Conservation (phyloP, 2,113 vertebrate species). For the Vulpes lagopus region DNA sequence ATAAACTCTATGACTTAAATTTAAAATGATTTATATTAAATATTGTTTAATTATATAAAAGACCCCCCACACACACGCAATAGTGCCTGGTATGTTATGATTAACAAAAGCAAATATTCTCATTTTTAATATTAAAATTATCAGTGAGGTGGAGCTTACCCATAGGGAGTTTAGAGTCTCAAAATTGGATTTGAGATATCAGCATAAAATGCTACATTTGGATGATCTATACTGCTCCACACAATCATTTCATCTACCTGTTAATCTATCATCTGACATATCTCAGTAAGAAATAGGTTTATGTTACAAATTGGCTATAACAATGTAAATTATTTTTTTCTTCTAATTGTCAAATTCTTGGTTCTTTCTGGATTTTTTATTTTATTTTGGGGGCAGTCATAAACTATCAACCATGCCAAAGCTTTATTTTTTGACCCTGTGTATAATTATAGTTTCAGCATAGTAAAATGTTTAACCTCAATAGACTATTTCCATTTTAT, state of each 20-base stretch:
- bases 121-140: background rate
- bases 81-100: background rate
- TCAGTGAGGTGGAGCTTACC: background rate
- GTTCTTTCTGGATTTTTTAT: background rate
- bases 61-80: fast-evolving
- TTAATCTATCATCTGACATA: background rate
- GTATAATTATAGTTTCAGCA: background rate
- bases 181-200: background rate
- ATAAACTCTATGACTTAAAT: background rate
- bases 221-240: background rate
- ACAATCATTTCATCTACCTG: background rate
- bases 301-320: background rate
- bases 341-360: background rate
- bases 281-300: background rate
- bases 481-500: background rate
- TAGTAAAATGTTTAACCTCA: background rate
- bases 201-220: background rate
- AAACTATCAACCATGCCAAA: background rate
- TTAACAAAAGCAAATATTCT: background rate
- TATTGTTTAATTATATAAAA: background rate
- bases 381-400: background rate
- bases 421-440: background rate
- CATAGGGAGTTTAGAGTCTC: background rate
- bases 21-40: background rate
- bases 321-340: background rate